Conservation (phyloP, 2,113 vertebrate genomes). For the Esox niger region DNA sequence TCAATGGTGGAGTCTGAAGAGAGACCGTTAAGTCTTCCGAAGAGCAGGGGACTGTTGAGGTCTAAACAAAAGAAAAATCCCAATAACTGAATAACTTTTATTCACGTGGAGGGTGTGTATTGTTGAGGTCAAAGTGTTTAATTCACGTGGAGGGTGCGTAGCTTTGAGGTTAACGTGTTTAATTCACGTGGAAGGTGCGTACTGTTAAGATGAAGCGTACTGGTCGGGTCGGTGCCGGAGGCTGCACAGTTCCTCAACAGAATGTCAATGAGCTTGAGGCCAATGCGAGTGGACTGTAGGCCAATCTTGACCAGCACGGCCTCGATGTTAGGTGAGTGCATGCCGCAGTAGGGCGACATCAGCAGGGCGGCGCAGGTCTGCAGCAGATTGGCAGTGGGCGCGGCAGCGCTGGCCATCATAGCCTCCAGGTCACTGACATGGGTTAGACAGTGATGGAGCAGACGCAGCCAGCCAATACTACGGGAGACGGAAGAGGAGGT, state of each 20-base stretch:
- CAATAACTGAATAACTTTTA: background rate
- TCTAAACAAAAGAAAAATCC: conserved; percentile 67
- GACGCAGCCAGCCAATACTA: conserved; percentile 96
- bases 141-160: conserved; percentile 31
- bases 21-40: conserved; percentile 94
- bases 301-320: conserved; percentile 97
- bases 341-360: conserved; percentile 98
- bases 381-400: conserved; percentile 94
- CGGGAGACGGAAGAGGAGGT: conserved; percentile 22
- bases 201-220: conserved; percentile 73
- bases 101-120: too few relatives aligned
- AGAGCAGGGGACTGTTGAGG: conserved; percentile 96
- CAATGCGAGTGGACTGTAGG: conserved; percentile 93
- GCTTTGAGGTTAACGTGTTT: too few relatives aligned
- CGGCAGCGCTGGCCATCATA: conserved; percentile 96
- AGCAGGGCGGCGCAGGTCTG: conserved; percentile 95
- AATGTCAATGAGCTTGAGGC: conserved; percentile 95
- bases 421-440: conserved; percentile 96
- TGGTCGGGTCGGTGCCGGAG: conserved; percentile 92
- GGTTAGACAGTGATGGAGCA: conserved; percentile 96
- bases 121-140: too few relatives aligned
- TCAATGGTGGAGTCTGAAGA: conserved; percentile 99
- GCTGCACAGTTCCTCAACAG: conserved; percentile 95
- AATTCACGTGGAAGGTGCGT: conserved; percentile 30
- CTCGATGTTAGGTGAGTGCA: conserved; percentile 99